Conservation (phyloP, 2,797 vertebrate genomes). For the Molothrus ater region DNA sequence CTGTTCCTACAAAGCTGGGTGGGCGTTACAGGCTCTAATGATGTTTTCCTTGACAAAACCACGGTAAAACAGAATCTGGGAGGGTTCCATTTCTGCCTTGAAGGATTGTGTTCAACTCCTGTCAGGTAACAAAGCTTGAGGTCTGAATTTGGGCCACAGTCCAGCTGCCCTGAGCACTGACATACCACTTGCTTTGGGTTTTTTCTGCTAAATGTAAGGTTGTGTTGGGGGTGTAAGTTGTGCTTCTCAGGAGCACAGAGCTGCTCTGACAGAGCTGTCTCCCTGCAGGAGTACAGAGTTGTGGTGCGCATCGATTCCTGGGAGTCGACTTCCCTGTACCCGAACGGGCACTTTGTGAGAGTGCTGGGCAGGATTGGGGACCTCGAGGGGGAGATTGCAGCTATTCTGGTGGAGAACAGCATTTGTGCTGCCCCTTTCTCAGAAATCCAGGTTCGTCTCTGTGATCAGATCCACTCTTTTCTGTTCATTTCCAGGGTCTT, state of each 20-base stretch:
- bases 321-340: conserved; percentile 91
- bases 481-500: not conserved
- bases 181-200: not conserved
- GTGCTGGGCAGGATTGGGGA: conserved; percentile 91
- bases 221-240: not conserved
- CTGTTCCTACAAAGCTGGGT: not conserved
- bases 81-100: not conserved
- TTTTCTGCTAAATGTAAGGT: not conserved
- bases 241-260: not conserved
- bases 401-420: conserved; percentile 92
- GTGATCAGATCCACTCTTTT: not conserved
- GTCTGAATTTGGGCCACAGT: not conserved
- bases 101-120: not conserved
- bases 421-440: conserved; percentile 90
- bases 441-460: conserved; percentile 89
- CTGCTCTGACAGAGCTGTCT: not conserved
- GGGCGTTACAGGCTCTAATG: not conserved
- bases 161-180: not conserved
- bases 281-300: conserved; percentile 85
- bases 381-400: conserved; percentile 91
- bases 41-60: not conserved
- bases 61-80: not conserved
- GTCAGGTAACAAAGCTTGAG: not conserved
- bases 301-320: conserved; percentile 93
- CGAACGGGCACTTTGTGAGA: conserved; percentile 92